Evolutionary conservation across 2,888 invertebrate genomes (phyloP), one percentile per base, ranked within the genome.

Genomic region (Auanema sp.): DNA sequence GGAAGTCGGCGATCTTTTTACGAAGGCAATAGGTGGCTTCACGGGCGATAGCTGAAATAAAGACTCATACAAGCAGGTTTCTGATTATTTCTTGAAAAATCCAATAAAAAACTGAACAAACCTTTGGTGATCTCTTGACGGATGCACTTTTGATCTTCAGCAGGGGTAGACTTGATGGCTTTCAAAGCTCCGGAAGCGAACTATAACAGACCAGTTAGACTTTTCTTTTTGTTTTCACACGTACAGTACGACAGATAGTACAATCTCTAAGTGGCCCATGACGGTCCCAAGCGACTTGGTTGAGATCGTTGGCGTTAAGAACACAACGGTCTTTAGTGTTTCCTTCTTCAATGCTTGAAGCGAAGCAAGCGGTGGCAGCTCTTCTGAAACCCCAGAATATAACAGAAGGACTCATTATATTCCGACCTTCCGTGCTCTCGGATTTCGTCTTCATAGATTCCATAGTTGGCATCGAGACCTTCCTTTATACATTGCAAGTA

Each of bases 131-230:
- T 78, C 59, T 82, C 78, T 11, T 68, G 69, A 60, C 82, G 70
- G 53, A 82, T 82, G 66, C 82, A 82, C 64, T 80, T 81, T 60
- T 82, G 82, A 53, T 82, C 82, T 49, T 80, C 81, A 24, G 80
- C 76, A 21, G 82, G 82, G 0, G 82, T 82, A 3, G 77, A 69
- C 49, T 80, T 76, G 55, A 78, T 72, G n/a, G 82, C 82, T 60
- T 82, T 82, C 65, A 82, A 79, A 50, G 82, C 82, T 33, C 80
- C 80, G 8, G 79, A 57, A 18, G 82, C 82, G 60, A 82, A 82
- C 68, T 76, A 11, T 23, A 55, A 23, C 5, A 2, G 41, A 25
- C 8, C n/a, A 5, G 14, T 33, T 24, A n/a, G n/a, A n/a, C n/a
- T n/a, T n/a, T n/a, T n/a, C n/a, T n/a, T n/a, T n/a, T n/a, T n/a